A percentile compares a stretch with the other conserved stretches of the same genome.
Conservation (phyloP, 2,113 vertebrate genomes). For the Malaclemys terrapin region DNA sequence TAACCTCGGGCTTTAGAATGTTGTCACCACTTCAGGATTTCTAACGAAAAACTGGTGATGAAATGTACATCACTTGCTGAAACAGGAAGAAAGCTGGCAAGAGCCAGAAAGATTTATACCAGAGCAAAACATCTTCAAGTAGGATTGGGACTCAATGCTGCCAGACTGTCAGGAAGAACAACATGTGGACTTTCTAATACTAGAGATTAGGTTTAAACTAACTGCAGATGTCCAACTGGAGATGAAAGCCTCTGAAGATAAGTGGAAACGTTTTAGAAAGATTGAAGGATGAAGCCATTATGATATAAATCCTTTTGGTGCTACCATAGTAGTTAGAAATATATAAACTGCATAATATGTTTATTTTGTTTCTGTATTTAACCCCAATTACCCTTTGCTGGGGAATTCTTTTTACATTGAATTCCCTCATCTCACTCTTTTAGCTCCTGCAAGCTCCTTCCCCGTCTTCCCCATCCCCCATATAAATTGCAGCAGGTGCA, state of each 20-base stretch:
- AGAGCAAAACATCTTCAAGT: neutral
- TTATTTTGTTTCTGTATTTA: slow-evolving; percentile 81
- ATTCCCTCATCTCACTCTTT: slow-evolving; percentile 66
- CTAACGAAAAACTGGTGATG: neutral
- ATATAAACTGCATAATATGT: slow-evolving; percentile 70
- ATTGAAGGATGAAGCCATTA: slow-evolving; percentile 7
- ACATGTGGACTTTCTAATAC: neutral
- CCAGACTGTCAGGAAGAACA: neutral
- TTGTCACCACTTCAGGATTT: neutral
- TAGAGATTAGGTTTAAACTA: neutral
- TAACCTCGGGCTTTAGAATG: neutral
- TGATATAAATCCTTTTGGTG: slow-evolving; percentile 35
- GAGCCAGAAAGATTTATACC: neutral
- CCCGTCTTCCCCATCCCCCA: slow-evolving; percentile 52
- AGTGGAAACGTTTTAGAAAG: slow-evolving; percentile 22
- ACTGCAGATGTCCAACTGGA: neutral
- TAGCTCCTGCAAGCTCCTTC: slow-evolving; percentile 73
- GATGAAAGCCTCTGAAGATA: slow-evolving; percentile 24
- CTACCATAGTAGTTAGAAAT: slow-evolving; percentile 56
- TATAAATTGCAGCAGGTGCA: slow-evolving; percentile 86
- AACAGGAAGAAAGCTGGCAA: neutral
- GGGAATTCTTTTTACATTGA: slow-evolving; percentile 81
- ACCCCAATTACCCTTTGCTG: slow-evolving; percentile 80
- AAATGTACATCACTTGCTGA: neutral
- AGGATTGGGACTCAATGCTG: neutral